These are phyloP conservation scores for Tupaia chinensis DNA, from an alignment of 2,113 vertebrate species.

Conservation along the genomic window DNA sequence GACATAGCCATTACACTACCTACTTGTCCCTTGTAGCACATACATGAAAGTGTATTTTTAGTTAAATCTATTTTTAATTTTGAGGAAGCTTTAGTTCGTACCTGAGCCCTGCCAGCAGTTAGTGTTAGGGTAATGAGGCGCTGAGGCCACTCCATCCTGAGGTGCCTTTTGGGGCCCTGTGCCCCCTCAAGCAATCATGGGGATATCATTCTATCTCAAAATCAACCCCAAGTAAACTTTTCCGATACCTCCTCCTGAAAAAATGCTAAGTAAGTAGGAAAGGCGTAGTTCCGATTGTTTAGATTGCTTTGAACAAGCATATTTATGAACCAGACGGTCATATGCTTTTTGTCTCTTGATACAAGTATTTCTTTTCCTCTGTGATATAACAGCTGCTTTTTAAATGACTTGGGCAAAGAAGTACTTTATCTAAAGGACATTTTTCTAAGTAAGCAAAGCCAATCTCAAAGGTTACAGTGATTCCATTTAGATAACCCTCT, in stretches of 20 bases:
- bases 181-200: neutral
- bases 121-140: neutral
- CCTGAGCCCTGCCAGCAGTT: neutral
- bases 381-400: neutral
- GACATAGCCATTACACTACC: too few species aligned
- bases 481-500: neutral
- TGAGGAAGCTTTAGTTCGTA: neutral
- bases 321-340: neutral
- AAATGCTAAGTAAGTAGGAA: neutral
- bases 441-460: constrained; percentile 13
- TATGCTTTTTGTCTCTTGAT: neutral
- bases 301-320: neutral
- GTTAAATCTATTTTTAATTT: neutral
- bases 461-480: neutral
- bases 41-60: neutral
- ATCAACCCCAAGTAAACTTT: neutral
- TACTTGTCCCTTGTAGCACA: too few species aligned
- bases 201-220: neutral
- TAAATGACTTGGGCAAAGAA: neutral
- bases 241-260: neutral
- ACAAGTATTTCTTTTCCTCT: neutral
- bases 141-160: neutral
- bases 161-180: neutral
- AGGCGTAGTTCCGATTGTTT: neutral
- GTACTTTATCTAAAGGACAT: neutral